phyloP scores from a whole-genome alignment of 2,113 vertebrate species.

The Oreochromis niloticus region DNA sequence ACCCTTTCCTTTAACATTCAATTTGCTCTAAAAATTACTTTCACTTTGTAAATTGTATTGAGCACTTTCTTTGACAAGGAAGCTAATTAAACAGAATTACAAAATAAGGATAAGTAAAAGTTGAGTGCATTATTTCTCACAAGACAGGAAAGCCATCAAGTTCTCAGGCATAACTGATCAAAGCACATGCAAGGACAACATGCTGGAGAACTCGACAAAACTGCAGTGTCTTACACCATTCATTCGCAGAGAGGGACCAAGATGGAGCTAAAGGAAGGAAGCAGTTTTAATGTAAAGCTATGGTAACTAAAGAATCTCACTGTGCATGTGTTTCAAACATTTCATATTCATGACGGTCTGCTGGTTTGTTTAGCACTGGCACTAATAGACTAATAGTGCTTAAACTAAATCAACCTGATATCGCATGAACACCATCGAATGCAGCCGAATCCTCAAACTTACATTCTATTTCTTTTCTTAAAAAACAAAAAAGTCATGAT shows the following conservation, averaged over 20 bases:
- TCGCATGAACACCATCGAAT: background rate
- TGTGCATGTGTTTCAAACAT: rapidly evolving
- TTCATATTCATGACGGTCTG: background rate
- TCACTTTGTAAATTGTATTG: background rate
- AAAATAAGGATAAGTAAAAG: background rate
- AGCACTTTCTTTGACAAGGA: background rate
- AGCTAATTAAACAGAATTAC: background rate
- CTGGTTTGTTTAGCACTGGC: background rate
- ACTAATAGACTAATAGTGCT: background rate
- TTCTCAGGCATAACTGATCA: background rate
- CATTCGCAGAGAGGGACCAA: conserved; percentile 37
- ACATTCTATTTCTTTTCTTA: background rate
- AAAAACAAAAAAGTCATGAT: background rate
- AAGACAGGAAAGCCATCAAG: background rate
- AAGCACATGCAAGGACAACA: conserved; percentile 32
- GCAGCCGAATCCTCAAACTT: rapidly evolving
- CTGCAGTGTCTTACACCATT: conserved; percentile 42
- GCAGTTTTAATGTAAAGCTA: background rate
- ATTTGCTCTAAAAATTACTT: background rate
- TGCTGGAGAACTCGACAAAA: background rate
- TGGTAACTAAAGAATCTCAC: background rate
- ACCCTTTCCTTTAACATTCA: background rate
- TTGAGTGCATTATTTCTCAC: background rate
- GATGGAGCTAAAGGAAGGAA: conserved; percentile 29
- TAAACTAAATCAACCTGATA: background rate